Evolutionary conservation across 2,888 invertebrate species (phyloP), one percentile per base, ranked within the genome.

Genomic region (Folsomia manolachei): DNA sequence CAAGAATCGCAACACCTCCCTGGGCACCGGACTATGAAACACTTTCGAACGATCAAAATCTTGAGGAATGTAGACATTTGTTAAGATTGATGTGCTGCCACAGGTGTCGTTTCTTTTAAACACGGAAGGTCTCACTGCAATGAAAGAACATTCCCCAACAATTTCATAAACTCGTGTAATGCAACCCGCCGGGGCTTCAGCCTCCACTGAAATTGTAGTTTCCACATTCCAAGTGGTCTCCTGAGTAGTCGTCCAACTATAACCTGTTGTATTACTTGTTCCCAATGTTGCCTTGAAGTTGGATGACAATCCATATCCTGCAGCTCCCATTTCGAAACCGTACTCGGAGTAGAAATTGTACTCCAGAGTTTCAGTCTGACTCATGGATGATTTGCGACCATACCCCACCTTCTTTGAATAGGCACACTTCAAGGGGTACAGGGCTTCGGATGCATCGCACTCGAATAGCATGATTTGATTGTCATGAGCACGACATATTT

Each of bases 151-250:
- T 39, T 39, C 39, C 7, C 39, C 39, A 39, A 39, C 39, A 9
- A 39, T 39, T 39, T 39, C 39, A 39, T 39, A 39, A 39, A 39
- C 39, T 4, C 7, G 4, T 39, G 39, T 39, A 4, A 39, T 14
- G 14, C 39, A 39, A 39, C 39, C 39, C 14, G 78, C 74, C 11
- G 78, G 78, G 18, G 73, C 75, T 25, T 74, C 75, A 39, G 77
- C 68, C 0, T 66, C 51, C 0, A 78, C 72, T 11, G 71, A 73
- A 2, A 75, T 75, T 2, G 69, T 74, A 2, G 74, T 75, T 68
- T 78, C 77, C 9, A 71, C 75, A 19, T 39, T 60, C 74, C 74
- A 78, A 1, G 72, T 65, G 52, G 77, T 75, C 2, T 73, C 73
- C 18, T 63, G 66, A 11, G 78, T 72, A 11, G 51, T 4, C 11